phyloP scores from a whole-genome alignment of 2,113 vertebrate species.

The Malurus alboscapulatus region DNA sequence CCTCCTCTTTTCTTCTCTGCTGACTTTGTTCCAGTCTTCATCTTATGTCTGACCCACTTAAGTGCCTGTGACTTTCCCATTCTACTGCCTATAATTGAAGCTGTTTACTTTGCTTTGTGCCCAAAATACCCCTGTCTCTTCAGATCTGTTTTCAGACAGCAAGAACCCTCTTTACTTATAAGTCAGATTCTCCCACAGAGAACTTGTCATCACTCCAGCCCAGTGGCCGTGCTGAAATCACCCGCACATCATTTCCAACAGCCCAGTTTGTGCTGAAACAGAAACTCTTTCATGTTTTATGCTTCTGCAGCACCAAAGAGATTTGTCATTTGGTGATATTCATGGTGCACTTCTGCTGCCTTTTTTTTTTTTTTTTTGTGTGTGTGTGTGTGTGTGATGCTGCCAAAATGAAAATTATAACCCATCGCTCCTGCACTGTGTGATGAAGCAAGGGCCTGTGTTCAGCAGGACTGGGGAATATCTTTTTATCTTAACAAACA shows the following conservation, averaged over 20 bases:
- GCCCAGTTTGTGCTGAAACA: not conserved
- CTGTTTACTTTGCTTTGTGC: slow-evolving; percentile 41
- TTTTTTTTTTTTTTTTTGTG: not conserved
- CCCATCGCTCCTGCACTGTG: not conserved
- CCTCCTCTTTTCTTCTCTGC: slow-evolving; percentile 12
- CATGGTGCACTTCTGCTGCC: not conserved
- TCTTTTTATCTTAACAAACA: not conserved
- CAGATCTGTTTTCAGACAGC: slow-evolving; percentile 36
- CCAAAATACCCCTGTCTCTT: slow-evolving; percentile 15
- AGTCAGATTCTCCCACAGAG: not conserved
- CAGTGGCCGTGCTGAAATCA: not conserved
- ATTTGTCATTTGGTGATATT: not conserved
- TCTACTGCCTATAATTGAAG: slow-evolving; percentile 29
- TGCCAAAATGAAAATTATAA: not conserved
- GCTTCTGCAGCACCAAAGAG: not conserved
- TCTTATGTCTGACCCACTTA: slow-evolving; percentile 33
- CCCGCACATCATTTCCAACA: fast-evolving
- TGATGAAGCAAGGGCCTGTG: not conserved
- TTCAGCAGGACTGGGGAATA: not conserved
- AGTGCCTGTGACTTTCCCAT: slow-evolving; percentile 40
- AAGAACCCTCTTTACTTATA: not conserved
- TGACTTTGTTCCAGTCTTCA: slow-evolving; percentile 37
- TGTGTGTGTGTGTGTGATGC: not conserved
- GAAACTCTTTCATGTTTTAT: not conserved
- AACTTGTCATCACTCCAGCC: not conserved